phyloP scores from a whole-genome alignment of 2,797 vertebrate genomes.

The Gymnodraco acuticeps region DNA sequence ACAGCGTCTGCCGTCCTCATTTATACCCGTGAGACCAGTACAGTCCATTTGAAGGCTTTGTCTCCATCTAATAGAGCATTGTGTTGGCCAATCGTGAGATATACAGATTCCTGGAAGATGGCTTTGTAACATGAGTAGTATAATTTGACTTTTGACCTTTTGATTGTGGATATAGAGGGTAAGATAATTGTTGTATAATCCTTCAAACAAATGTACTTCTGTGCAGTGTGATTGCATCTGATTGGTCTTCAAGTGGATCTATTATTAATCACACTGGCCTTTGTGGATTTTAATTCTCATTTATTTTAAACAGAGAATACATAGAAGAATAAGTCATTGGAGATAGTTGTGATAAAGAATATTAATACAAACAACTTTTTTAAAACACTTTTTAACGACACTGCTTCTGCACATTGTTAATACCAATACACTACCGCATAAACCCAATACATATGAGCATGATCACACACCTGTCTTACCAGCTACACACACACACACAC shows the following conservation, averaged over 20 bases:
- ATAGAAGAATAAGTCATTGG: background rate
- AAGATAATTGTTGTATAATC: background rate
- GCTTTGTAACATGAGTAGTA: background rate
- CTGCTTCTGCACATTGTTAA: slow-evolving; percentile 11
- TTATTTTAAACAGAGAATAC: too few relatives aligned
- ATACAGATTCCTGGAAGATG: background rate
- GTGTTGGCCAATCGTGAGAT: background rate
- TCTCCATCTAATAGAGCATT: background rate
- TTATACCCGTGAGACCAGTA: background rate
- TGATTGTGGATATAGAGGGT: background rate
- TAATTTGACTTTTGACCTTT: background rate
- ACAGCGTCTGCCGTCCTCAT: background rate
- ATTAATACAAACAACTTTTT: background rate
- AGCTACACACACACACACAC: background rate
- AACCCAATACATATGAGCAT: slow-evolving; percentile 26
- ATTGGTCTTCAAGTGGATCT: background rate
- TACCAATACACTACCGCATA: slow-evolving; percentile 1
- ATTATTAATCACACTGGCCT: background rate
- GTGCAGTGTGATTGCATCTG: background rate
- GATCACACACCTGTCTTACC: background rate
- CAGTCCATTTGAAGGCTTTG: background rate
- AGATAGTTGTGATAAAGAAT: too few relatives aligned
- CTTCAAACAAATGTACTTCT: background rate
- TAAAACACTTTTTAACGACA: background rate
- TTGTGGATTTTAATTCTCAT: background rate